Evolutionary conservation across 92 coral and sea anemone species (phyloP).

Genomic region (Bergia sp.): DNA sequence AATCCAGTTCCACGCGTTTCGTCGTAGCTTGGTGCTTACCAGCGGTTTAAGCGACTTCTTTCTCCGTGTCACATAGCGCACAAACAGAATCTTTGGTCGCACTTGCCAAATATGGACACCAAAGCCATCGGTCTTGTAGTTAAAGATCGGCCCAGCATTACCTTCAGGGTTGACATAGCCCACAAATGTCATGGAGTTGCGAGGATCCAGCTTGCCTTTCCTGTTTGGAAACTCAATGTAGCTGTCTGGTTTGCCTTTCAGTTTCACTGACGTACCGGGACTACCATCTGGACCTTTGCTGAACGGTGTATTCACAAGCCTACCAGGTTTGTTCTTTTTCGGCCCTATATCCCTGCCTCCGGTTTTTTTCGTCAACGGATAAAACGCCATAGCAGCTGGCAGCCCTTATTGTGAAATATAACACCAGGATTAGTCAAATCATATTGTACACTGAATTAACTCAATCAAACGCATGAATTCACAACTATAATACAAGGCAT

Average conservation of each 20-base stretch:
- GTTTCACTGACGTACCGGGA: constrained; percentile 64
- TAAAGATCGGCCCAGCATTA: constrained; percentile 76
- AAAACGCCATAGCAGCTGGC: constrained; percentile 81
- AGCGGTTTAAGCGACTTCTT: constrained; percentile 56
- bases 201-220: constrained; percentile 60
- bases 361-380: constrained; percentile 56
- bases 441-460: neutral
- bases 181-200: constrained; percentile 66
- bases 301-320: constrained; percentile 47
- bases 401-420: constrained; percentile 43
- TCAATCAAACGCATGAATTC: neutral
- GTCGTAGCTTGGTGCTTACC: constrained; percentile 58
- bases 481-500: too few relatives aligned
- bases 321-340: constrained; percentile 64
- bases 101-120: constrained; percentile 87
- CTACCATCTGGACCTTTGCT: constrained; percentile 67
- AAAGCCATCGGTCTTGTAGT: constrained; percentile 82
- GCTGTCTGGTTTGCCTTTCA: constrained; percentile 75
- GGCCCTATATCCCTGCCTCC: constrained; percentile 70
- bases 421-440: neutral
- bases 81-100: constrained; percentile 71
- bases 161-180: constrained; percentile 70
- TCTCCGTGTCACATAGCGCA: constrained; percentile 66
- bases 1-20: constrained; percentile 78
- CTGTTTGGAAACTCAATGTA: constrained; percentile 78